A percentile compares a stretch with the other conserved stretches of the same genome.
These are phyloP conservation scores for Apaloderma vittatum DNA, from an alignment of 2,113 vertebrate genomes.

Conservation along the genomic window DNA sequence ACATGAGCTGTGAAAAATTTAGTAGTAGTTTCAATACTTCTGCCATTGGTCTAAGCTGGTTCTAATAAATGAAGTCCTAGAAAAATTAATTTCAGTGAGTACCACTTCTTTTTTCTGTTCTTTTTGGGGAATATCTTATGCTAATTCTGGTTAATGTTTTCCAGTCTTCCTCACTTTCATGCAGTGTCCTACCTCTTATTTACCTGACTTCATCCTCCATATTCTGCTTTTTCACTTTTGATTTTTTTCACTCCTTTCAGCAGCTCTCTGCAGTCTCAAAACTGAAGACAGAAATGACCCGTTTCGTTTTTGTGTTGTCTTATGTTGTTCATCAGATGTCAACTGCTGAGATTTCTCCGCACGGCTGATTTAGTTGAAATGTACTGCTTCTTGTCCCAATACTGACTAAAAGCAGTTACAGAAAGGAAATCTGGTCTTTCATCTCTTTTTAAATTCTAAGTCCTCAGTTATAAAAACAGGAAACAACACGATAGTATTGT, in stretches of 20 bases:
- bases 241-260: neutral
- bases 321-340: neutral
- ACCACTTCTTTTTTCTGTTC: neutral
- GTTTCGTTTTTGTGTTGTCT: neutral
- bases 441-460: neutral
- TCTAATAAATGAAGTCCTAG: neutral
- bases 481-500: neutral
- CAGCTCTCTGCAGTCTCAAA: neutral
- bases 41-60: neutral
- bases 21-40: neutral
- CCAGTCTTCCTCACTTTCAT: neutral
- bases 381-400: neutral
- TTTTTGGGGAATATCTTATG: neutral
- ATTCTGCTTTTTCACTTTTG: neutral
- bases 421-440: neutral
- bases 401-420: neutral
- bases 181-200: neutral
- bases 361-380: neutral
- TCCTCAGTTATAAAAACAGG: neutral
- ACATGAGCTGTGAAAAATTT: neutral
- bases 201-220: neutral
- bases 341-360: neutral
- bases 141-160: neutral
- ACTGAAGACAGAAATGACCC: neutral
- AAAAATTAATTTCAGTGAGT: neutral